Percentiles rank a stretch among this genome's conserved stretches.
phyloP scores from a whole-genome alignment of 2,888 invertebrate genomes.

The Leptopilina drosophilae region DNA sequence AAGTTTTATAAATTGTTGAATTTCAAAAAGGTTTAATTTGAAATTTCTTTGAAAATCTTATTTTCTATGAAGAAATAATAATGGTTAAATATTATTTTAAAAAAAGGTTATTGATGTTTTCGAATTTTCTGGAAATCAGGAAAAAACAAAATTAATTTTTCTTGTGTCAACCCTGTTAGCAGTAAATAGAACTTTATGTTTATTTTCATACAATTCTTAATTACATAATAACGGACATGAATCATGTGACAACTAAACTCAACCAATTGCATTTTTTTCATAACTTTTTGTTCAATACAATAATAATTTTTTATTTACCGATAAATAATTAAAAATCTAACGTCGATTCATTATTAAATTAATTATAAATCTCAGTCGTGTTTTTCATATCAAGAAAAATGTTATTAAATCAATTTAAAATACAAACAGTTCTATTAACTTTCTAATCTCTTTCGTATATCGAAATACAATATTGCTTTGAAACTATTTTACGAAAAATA shows the following conservation, averaged over 20 bases:
- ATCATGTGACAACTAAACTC: conserved; percentile 19
- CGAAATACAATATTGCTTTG: conserved; percentile 8
- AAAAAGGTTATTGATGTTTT: too few species aligned
- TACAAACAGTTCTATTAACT: conserved; percentile 17
- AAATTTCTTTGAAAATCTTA: too few species aligned
- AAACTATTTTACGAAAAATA: conserved; percentile 16
- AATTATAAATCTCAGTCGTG: background rate
- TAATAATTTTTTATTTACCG: background rate
- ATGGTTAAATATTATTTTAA: too few species aligned
- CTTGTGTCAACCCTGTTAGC: background rate
- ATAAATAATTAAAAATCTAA: conserved; percentile 15
- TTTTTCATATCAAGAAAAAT: background rate
- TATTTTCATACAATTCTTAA: conserved; percentile 33
- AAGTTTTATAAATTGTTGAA: too few species aligned
- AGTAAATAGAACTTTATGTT: conserved; percentile 35
- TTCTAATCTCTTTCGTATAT: conserved; percentile 17
- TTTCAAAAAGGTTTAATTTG: too few species aligned
- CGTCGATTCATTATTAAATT: conserved; percentile 4
- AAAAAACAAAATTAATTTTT: conserved; percentile 9
- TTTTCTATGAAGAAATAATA: too few species aligned
- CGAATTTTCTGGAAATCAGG: too few species aligned
- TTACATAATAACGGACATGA: conserved; percentile 15
- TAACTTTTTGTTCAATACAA: background rate
- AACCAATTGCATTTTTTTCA: background rate
- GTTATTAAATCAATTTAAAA: conserved; percentile 3